Base-by-base conservation (phyloP, 2,888 invertebrate genomes). In the Globia sparganii region DNA sequence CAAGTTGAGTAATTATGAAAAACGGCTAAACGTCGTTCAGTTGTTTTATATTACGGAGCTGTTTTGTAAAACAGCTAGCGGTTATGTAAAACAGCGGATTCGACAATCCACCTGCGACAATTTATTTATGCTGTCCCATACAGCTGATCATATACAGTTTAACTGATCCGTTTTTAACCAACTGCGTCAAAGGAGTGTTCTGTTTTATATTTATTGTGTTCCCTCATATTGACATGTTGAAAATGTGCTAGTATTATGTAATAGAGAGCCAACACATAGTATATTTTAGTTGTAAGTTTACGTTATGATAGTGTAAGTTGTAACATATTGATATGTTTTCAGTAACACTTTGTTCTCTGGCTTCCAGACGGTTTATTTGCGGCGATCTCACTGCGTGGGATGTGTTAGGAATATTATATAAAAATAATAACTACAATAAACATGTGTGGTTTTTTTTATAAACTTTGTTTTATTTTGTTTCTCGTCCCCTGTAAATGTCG, bases 361-460 rank as follows among this genome's bases (percentile, higher is more conserved):
- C 92, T 92, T 92, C 91, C 92, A 90, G 75, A 81, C n/a, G 71
- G 80, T 85, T 90, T 89, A 84, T 86, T 91, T 91, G 79, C 86
- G 80, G 92, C 94, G 93, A 91, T 94, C 94, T 94, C 94, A 90
- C 92, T 87, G 85, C 74, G 90, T 90, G 91, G 88, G 90, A 88
- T 88, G 91, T 88, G 81, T 84, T 87, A 86, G 80, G 75, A 69
- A 87, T 91, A 89, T 90, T 90, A 89, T 87, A 87, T 88, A 87
- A 91, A 89, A 90, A 79, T 81, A 90, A 83, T 83, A 91, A 93
- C 94, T 94, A 93, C 94, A 94, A 93, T 94, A 94, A 94, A 94
- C 87, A 86, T 89, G 94, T 91, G 94, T 93, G 93, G 93, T 94
- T 94, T 94, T 93, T 93, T 76, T 91, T 69, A 74, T 8, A 21